Evolutionary conservation across 1,140 invertebrate species (phyloP).

Genomic region (Drosophila lacteicornis): DNA sequence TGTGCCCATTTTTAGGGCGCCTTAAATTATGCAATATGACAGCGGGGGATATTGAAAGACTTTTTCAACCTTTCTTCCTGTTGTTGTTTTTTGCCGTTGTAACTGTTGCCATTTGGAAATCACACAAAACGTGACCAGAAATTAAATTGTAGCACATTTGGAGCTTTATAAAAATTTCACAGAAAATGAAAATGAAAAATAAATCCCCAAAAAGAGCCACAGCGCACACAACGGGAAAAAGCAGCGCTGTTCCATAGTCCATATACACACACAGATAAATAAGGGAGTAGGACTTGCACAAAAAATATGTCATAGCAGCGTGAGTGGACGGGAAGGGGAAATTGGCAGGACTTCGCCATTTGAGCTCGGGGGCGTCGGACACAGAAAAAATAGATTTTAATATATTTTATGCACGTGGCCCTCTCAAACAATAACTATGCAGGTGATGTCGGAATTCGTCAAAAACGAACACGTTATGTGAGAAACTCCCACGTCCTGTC

Average conservation of each 20-base stretch:
- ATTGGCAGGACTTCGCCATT: slow-evolving; percentile 25
- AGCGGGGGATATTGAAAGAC: slow-evolving; percentile 48
- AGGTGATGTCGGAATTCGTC: slow-evolving; percentile 74
- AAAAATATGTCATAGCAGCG: slow-evolving; percentile 35
- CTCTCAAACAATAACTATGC: slow-evolving; percentile 54
- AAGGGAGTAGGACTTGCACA: slow-evolving; percentile 26
- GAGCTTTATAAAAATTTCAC: slow-evolving; percentile 72
- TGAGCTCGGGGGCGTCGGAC: slow-evolving; percentile 7
- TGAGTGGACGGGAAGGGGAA: slow-evolving; percentile 15
- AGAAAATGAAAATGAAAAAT: slow-evolving; percentile 79
- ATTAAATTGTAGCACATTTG: slow-evolving; percentile 70
- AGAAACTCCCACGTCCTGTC: slow-evolving; percentile 33
- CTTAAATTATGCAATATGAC: slow-evolving; percentile 52
- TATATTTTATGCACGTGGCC: slow-evolving; percentile 68
- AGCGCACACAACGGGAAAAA: slow-evolving; percentile 39
- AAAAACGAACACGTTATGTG: slow-evolving; percentile 55
- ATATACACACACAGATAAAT: slow-evolving; percentile 21
- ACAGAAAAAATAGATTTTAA: slow-evolving; percentile 60
- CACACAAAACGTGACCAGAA: slow-evolving; percentile 78
- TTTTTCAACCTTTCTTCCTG: slow-evolving; percentile 23
- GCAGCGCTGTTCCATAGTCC: slow-evolving; percentile 1
- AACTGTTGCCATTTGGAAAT: slow-evolving; percentile 73
- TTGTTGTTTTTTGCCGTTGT: slow-evolving; percentile 20
- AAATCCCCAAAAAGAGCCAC: slow-evolving; percentile 63
- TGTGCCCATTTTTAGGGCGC: slow-evolving; percentile 19